Base-by-base conservation (phyloP, 2,888 invertebrate species). In the Himalopsyche japonica region DNA sequence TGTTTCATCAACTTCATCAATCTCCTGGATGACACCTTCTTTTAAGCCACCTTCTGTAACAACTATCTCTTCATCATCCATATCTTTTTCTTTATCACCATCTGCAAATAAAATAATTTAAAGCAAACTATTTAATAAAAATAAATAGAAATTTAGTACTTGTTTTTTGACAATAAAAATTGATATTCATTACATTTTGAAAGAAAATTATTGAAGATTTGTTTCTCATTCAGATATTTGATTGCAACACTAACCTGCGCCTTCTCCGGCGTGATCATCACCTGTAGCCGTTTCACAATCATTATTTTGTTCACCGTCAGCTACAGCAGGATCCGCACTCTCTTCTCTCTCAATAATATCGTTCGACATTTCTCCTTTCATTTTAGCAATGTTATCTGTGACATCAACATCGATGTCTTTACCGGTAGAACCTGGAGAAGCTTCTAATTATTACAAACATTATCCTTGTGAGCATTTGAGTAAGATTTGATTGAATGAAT, bases 1-100 rank as follows among this genome's bases (percentile, higher is more conserved):
- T 15, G 88, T 89, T 43, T 90, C 88, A n/a, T 91, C 89, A 3
- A 88, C 87, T 10, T 90, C 87, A 76, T 88, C 89, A 37, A 91
- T 89, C 88, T 92, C 92, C 86, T 91, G 91, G 49, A 93, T 92
- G 43, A 90, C 89, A 82, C 90, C 89, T 24, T 89, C 89, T 5
- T 88, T 88, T 88, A 89, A 88, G 87, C 88, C 88, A 85, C 89
- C 93, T 86, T 82, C 91, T 90, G 0, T 89, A 84, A 87, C 89
- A 47, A 88, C 88, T 83, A 89, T 89, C 86, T 90, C 90, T 79
- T 90, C 89, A 1, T 89, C 87, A 83, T 90, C 89, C 0, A 88
- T 88, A 86, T 87, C 89, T 85, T 89, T 89, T 3, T 92, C 92
- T 34, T 90, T 91, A 48, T 93, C 93, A 90, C 91, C 24, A 88